phyloP scores from a whole-genome alignment of 2,113 vertebrate species.

The Forbesichthys papilliferus region DNA sequence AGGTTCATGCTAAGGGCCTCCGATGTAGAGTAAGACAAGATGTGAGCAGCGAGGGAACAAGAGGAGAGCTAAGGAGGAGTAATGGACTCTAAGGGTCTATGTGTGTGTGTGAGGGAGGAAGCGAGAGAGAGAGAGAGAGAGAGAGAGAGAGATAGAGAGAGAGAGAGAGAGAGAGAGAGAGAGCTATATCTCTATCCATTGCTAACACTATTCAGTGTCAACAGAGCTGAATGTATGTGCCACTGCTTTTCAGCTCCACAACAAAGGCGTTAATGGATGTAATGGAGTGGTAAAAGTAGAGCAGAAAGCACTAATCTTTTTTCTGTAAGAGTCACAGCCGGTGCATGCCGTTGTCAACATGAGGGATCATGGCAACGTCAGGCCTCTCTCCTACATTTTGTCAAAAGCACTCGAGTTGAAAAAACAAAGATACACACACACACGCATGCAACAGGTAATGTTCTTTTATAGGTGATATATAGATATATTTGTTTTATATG shows the following conservation, averaged over 20 bases:
- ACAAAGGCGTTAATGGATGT: constrained; percentile 18
- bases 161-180: background rate
- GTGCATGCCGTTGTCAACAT: constrained; percentile 24
- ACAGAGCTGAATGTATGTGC: constrained; percentile 1
- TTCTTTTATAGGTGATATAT: too few species aligned
- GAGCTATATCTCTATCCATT: background rate
- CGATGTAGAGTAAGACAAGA: background rate
- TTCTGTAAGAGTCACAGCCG: constrained; percentile 25
- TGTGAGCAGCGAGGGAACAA: background rate
- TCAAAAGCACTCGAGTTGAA: background rate
- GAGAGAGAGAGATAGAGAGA: background rate
- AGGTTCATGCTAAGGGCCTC: constrained; percentile 6
- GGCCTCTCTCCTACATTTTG: background rate
- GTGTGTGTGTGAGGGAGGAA: background rate
- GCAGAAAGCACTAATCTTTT: constrained; percentile 3
- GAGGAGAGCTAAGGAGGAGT: background rate
- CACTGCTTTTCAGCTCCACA: background rate
- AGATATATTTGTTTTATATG: too few species aligned
- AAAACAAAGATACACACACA: background rate
- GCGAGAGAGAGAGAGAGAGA: background rate
- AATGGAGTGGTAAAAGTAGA: constrained; percentile 34
- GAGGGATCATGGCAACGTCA: constrained; percentile 35
- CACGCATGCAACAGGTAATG: too few species aligned
- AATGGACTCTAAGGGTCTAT: background rate
- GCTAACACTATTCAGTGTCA: constrained; percentile 39